Percentiles rank a stretch among this genome's conserved stretches.
phyloP scores from a whole-genome alignment of 1,140 invertebrate species.

The Lepidurus apus region DNA sequence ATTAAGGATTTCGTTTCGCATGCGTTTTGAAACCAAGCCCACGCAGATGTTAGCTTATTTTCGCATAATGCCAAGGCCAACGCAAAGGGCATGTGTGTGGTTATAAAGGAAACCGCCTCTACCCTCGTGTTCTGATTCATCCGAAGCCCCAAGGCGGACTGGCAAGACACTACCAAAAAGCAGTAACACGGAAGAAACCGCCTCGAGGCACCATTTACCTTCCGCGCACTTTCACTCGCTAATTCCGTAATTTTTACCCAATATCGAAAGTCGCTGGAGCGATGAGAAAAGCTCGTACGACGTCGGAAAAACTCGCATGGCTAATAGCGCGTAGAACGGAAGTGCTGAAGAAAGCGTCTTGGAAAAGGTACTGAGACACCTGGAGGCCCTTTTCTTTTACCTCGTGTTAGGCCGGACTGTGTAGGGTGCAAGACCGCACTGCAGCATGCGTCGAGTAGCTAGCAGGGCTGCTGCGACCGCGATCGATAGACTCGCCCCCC shows the following conservation, averaged over 20 bases:
- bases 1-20: background rate
- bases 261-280: background rate
- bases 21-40: background rate
- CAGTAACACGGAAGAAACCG: too few relatives aligned
- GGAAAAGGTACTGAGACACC: too few relatives aligned
- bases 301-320: background rate
- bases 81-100: background rate
- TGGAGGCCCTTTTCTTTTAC: background rate
- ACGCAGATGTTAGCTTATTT: background rate
- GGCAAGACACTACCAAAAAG: too few relatives aligned
- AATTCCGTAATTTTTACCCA: too few relatives aligned
- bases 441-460: background rate
- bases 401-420: background rate
- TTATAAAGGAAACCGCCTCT: too few relatives aligned
- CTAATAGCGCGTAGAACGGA: background rate
- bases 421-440: background rate
- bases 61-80: conserved; percentile 13
- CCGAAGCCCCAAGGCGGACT: too few relatives aligned
- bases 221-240: too few relatives aligned
- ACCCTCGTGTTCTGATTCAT: too few relatives aligned
- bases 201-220: too few relatives aligned
- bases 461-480: background rate
- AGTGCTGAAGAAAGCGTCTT: background rate
- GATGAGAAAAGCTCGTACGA: background rate
- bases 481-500: conserved; percentile 8